Evolutionary conservation across 2,888 invertebrate species (phyloP).

Genomic region (Drosophila borborema): DNA sequence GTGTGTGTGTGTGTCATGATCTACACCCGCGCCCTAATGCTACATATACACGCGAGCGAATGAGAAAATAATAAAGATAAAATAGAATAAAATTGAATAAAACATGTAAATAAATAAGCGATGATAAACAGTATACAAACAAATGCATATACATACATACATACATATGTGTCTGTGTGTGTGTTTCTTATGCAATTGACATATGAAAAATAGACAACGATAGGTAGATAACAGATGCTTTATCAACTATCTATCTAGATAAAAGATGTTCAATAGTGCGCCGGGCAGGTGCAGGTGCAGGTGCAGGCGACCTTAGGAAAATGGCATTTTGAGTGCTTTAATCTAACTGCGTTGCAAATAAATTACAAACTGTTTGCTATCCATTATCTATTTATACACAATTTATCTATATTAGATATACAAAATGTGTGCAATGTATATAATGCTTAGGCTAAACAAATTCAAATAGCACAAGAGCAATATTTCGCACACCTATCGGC

Average conservation of each 20-base stretch:
- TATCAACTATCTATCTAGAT: slow-evolving; percentile 2
- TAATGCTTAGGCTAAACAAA: not conserved
- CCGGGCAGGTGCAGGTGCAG: too few relatives aligned
- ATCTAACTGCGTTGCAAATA: not conserved
- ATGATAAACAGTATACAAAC: slow-evolving; percentile 13
- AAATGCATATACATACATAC: not conserved
- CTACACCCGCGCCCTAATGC: slow-evolving; percentile 29
- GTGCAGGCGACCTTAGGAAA: slow-evolving; percentile 1
- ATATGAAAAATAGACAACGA: not conserved
- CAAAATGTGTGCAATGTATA: not conserved
- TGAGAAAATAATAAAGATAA: not conserved
- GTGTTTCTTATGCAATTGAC: slow-evolving; percentile 34
- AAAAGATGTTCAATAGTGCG: slow-evolving; percentile 5
- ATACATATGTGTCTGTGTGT: not conserved
- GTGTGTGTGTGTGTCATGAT: not conserved
- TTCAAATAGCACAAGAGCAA: not conserved
- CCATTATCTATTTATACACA: not conserved
- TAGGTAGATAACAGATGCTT: slow-evolving; percentile 12
- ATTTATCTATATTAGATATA: not conserved
- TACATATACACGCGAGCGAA: slow-evolving; percentile 7
- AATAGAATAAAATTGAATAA: not conserved
- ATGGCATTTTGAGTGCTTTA: not conserved
- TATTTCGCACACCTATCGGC: slow-evolving; percentile 9
- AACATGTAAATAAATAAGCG: slow-evolving; percentile 30
- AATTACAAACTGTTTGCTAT: not conserved